Conservation (phyloP, 2,113 vertebrate species). For the Lathamus discolor region DNA sequence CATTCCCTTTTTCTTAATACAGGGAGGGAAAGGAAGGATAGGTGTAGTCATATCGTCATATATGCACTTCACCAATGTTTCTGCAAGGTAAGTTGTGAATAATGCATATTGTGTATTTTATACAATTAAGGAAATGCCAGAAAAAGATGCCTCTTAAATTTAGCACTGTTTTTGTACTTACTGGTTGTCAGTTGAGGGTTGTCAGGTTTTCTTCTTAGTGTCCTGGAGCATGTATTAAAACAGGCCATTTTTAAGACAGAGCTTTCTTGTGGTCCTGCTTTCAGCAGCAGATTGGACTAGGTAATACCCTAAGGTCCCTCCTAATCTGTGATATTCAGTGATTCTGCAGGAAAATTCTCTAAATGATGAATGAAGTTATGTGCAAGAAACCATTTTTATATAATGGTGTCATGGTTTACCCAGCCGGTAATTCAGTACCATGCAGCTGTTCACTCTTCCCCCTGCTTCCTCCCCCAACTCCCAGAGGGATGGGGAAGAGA, state of each 20-base stretch:
- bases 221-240: not conserved
- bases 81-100: constrained; percentile 85
- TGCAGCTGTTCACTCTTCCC: too few species aligned
- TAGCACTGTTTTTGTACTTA: not conserved
- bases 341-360: not conserved
- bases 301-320: not conserved
- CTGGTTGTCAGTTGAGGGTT: not conserved
- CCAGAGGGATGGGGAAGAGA: too few species aligned
- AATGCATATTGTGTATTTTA: not conserved
- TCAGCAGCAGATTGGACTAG: not conserved
- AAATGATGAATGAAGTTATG: not conserved
- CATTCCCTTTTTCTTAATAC: constrained; percentile 11
- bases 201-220: not conserved
- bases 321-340: not conserved
- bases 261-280: not conserved
- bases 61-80: constrained; percentile 93
- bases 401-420: too few species aligned
- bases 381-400: not conserved
- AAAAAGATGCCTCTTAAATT: not conserved
- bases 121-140: not conserved
- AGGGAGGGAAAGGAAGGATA: constrained; percentile 94
- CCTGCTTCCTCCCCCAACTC: too few species aligned
- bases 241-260: not conserved
- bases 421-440: too few species aligned
- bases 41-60: constrained; percentile 94